phyloP scores from a whole-genome alignment of 2,888 invertebrate species.

The Xestia rhomboidea region DNA sequence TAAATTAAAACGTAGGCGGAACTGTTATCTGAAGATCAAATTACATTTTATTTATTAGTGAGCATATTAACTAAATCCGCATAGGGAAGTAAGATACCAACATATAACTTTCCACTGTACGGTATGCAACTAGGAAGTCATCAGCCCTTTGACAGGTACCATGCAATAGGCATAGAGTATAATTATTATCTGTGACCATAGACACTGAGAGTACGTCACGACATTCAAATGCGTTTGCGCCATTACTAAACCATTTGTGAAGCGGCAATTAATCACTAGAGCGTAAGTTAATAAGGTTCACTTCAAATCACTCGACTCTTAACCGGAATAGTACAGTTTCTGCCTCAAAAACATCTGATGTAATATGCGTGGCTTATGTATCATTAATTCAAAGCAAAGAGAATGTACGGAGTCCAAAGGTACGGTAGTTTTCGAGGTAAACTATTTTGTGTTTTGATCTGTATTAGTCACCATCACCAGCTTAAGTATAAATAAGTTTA shows the following conservation, averaged over 20 bases:
- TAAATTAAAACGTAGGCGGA: conserved; percentile 23
- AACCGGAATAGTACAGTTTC: conserved; percentile 41
- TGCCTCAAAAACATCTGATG: conserved; percentile 53
- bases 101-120: conserved; percentile 29
- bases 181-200: conserved; percentile 9
- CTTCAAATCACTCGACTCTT: conserved; percentile 16
- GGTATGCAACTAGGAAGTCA: conserved; percentile 52
- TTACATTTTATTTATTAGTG: conserved; percentile 17
- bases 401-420: conserved; percentile 36
- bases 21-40: conserved; percentile 18
- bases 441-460: conserved; percentile 8
- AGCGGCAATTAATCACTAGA: conserved; percentile 48
- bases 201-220: conserved; percentile 23
- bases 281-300: conserved; percentile 44
- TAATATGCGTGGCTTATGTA: conserved; percentile 43
- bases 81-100: neutral
- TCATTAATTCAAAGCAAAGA: conserved; percentile 53
- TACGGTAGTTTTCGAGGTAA: conserved; percentile 35
- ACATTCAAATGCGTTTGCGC: conserved; percentile 42
- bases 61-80: conserved; percentile 4
- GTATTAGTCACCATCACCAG: neutral
- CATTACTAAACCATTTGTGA: conserved; percentile 14
- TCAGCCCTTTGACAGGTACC: conserved; percentile 37
- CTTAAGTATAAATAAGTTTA: neutral
- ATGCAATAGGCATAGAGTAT: no score